Base-by-base conservation (phyloP, 2,888 invertebrate genomes). In the Matsumyia berberina region DNA sequence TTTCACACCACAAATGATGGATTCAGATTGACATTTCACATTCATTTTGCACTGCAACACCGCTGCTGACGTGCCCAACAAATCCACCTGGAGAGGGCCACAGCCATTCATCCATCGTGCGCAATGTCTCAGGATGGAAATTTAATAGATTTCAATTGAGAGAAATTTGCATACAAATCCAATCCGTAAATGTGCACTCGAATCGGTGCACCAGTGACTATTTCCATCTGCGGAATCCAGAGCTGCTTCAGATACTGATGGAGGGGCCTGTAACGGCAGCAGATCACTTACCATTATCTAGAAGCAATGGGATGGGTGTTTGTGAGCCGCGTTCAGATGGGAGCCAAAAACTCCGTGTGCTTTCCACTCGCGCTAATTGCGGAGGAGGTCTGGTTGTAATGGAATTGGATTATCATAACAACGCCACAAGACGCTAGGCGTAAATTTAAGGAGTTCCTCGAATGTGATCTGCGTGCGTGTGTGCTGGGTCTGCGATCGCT, bases 1-100 rank as follows among this genome's bases (percentile, higher is more conserved):
- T 81, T 86, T 86, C 86, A 73, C 86, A 86, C 86, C 74, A 15
- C 77, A 77, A 81, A 86, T 86, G 86, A 86, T 86, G 86, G 77
- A 86, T 86, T 81, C 81, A 72, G 81, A 72, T 81, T 81, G 86
- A 86, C 86, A 86, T 76, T 86, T 81, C 81, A 57, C 86, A 85
- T 85, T 85, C 74, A 80, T 85, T 80, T 58, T 35, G 51, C 70
- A 44, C 46, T 39, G 35, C 37, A 15, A 29, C 17, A 29, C 46
- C 46, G 77, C 37, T 37, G 72, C 55, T 73, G 83, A 83, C 73
- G 69, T 83, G 57, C 83, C 78, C 83, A 74, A 73, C 78, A 79
- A 73, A 83, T 83, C 62, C 57, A 51, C 66, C 46, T 37, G 44
- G 37, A 62, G 24, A 33, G 53, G 31, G 17, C 42, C 57, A 66